A percentile compares a stretch with the other conserved stretches of the same genome.
These are phyloP conservation scores for Gobio occitaniae DNA, from an alignment of 2,797 vertebrate genomes.

Conservation along the genomic window DNA sequence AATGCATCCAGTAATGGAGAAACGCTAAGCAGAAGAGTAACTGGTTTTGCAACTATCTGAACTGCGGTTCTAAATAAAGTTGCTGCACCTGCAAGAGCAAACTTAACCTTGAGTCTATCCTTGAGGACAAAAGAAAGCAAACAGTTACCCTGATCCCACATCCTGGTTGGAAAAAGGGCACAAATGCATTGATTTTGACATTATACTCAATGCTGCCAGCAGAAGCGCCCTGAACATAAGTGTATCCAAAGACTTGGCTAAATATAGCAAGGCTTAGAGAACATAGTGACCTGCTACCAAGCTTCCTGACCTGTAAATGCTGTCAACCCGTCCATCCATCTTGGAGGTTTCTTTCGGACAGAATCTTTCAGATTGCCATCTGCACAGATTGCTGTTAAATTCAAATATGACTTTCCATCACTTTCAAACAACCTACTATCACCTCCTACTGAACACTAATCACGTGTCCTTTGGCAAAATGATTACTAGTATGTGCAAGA, in stretches of 20 bases:
- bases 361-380: constrained; percentile 11
- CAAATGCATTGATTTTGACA: constrained; percentile 20
- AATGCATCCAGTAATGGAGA: background rate
- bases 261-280: constrained; percentile 80
- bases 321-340: constrained; percentile 70
- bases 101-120: constrained; percentile 37
- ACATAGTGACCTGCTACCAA: constrained; percentile 74
- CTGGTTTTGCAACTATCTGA: constrained; percentile 41
- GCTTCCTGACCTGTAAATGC: constrained; percentile 72
- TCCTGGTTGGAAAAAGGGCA: constrained; percentile 16
- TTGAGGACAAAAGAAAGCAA: constrained; percentile 25
- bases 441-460: background rate
- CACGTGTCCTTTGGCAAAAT: background rate
- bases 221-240: constrained; percentile 68
- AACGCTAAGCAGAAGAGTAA: constrained; percentile 16
- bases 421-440: constrained; percentile 3
- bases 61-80: constrained; percentile 15
- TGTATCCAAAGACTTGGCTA: constrained; percentile 67
- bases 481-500: background rate
- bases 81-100: constrained; percentile 9
- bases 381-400: background rate
- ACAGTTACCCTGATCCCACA: constrained; percentile 34
- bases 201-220: constrained; percentile 59
- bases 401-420: background rate
- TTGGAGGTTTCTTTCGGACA: constrained; percentile 30